Evolutionary conservation across 92 coral and sea anemone genomes (phyloP).

Genomic region (Porites rus): DNA sequence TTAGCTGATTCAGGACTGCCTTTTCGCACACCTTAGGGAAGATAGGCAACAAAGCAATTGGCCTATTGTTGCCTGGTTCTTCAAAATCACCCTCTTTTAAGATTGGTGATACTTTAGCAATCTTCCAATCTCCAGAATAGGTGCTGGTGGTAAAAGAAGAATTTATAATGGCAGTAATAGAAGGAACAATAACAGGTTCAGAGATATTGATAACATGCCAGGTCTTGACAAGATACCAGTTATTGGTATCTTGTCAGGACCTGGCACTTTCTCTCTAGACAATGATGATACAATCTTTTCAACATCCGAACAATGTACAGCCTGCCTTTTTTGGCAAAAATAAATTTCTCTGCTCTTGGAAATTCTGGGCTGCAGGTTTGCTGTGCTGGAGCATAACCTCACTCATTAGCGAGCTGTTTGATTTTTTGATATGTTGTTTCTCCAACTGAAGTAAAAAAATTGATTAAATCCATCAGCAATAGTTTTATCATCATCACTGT

Average conservation of each 20-base stretch:
- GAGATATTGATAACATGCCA: conserved; percentile 47
- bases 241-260: conserved; percentile 37
- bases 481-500: no score
- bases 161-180: conserved; percentile 11
- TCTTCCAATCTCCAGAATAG: conserved; percentile 26
- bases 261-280: conserved; percentile 30
- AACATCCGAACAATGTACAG: conserved; percentile 34
- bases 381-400: conserved; percentile 30
- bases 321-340: background rate
- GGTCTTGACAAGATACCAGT: no score
- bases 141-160: conserved; percentile 2
- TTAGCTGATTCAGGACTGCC: background rate
- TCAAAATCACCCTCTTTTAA: conserved; percentile 7
- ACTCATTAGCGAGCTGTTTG: conserved; percentile 28
- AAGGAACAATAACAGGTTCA: conserved; percentile 21
- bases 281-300: background rate
- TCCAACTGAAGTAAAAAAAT: conserved; percentile 37
- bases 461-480: no score
- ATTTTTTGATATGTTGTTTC: conserved; percentile 36
- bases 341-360: conserved; percentile 36
- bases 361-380: conserved; percentile 19
- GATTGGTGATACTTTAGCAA: conserved; percentile 4
- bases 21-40: conserved; percentile 43
- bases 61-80: conserved; percentile 24
- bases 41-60: conserved; percentile 31